Evolutionary conservation across 2,113 vertebrate species (phyloP).

Genomic region (Phoenicopterus ruber): DNA sequence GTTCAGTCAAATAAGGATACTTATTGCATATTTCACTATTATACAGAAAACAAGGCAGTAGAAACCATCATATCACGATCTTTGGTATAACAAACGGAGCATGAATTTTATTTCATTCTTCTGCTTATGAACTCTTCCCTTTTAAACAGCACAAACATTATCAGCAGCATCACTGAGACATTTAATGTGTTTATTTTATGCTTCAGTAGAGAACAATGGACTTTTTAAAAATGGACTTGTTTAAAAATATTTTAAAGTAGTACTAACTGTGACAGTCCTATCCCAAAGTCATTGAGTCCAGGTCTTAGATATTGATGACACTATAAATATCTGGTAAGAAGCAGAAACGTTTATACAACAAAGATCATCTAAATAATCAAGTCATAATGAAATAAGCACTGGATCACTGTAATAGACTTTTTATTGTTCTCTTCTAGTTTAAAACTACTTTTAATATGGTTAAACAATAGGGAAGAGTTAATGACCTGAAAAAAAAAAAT

Average conservation of each 20-base stretch:
- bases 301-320: not conserved
- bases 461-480: not conserved
- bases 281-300: not conserved
- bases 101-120: not conserved
- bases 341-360: not conserved
- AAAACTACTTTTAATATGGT: not conserved
- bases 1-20: not conserved
- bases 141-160: not conserved
- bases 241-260: not conserved
- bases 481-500: not conserved
- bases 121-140: not conserved
- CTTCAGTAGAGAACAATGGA: not conserved
- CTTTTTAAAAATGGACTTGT: not conserved
- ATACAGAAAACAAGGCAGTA: not conserved
- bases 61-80: not conserved
- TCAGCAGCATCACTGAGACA: not conserved
- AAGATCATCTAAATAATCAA: not conserved
- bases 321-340: not conserved
- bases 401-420: not conserved
- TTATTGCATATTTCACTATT: not conserved
- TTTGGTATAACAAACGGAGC: not conserved
- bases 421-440: not conserved
- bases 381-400: not conserved
- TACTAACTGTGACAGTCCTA: not conserved
- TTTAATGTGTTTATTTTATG: not conserved